A percentile compares a stretch with the other conserved stretches of the same genome.
These are phyloP conservation scores for Eufriesea mexicana DNA, from an alignment of 1,140 invertebrate species.

Conservation along the genomic window DNA sequence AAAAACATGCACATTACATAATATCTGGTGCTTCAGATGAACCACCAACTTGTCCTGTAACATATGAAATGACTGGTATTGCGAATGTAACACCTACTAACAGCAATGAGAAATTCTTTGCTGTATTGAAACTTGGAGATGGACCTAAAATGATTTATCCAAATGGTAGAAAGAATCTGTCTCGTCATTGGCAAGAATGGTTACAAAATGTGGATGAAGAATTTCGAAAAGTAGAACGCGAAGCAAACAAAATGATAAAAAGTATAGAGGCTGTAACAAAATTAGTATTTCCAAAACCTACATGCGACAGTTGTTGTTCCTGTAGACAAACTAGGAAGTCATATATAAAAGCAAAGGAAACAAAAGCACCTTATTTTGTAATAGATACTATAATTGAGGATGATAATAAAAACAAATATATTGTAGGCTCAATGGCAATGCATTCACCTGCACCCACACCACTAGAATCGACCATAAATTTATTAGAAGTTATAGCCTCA, in stretches of 20 bases:
- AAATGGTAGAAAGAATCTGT: conserved; percentile 71
- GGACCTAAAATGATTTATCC: conserved; percentile 60
- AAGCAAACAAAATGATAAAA: conserved; percentile 69
- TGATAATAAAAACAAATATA: conserved; percentile 56
- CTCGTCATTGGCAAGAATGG: conserved; percentile 72
- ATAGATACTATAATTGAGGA: conserved; percentile 59
- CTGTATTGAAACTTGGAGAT: conserved; percentile 55
- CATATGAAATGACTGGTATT: conserved; percentile 62
- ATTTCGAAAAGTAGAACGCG: conserved; percentile 54
- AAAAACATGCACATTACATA: conserved; percentile 62
- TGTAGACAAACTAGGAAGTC: conserved; percentile 72
- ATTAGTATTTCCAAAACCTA: conserved; percentile 48
- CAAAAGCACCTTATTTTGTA: conserved; percentile 60
- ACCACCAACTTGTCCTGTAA: conserved; percentile 54
- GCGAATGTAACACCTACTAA: conserved; percentile 61
- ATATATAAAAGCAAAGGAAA: conserved; percentile 57
- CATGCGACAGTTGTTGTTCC: conserved; percentile 73
- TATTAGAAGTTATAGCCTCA: conserved; percentile 58
- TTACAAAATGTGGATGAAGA: conserved; percentile 68
- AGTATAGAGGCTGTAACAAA: conserved; percentile 60
- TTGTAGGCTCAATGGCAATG: conserved; percentile 67
- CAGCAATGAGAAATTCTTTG: conserved; percentile 69
- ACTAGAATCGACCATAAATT: conserved; percentile 47
- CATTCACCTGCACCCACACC: conserved; percentile 67
- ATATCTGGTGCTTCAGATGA: conserved; percentile 50